A percentile compares a stretch with the other conserved stretches of the same genome.
phyloP scores from a whole-genome alignment of 2,888 invertebrate genomes.

The Stenoptilia bipunctidactyla region DNA sequence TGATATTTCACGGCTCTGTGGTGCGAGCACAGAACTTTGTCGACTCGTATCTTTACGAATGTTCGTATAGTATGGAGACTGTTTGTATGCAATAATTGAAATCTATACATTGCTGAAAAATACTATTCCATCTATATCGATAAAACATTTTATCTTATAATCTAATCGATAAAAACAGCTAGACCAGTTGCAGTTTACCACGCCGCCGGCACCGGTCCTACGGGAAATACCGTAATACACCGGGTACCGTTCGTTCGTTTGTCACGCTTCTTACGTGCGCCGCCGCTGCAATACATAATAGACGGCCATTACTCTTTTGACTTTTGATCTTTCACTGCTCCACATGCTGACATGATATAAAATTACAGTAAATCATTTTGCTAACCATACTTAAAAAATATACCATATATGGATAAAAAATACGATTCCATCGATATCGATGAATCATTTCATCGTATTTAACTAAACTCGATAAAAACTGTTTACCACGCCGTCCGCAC shows the following conservation, averaged over 20 bases:
- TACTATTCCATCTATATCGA: constrained; percentile 4
- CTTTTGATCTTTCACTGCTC: too few relatives aligned
- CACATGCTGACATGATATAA: too few relatives aligned
- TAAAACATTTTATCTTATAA: constrained; percentile 6
- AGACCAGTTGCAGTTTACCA: too few relatives aligned
- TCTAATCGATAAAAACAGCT: constrained; percentile 22
- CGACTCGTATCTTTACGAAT: too few relatives aligned
- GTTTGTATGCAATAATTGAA: too few relatives aligned
- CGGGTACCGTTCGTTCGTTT: constrained; percentile 33
- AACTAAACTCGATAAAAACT: constrained; percentile 21
- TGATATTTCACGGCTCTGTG: too few relatives aligned
- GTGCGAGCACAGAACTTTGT: too few relatives aligned
- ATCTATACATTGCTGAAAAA: too few relatives aligned
- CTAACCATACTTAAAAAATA: too few relatives aligned
- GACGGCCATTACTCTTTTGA: constrained; percentile 48
- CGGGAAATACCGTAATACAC: constrained; percentile 48
- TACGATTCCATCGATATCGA: constrained; percentile 4
- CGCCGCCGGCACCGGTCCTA: constrained; percentile 27
- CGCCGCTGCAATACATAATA: constrained; percentile 26
- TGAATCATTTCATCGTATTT: constrained; percentile 1
- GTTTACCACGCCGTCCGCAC: constrained; percentile 18
- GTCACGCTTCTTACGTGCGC: constrained; percentile 22
- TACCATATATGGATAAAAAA: too few relatives aligned
- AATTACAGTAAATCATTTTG: too few relatives aligned
- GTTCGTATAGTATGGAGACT: too few relatives aligned